Evolutionary conservation across 2,888 invertebrate genomes (phyloP).

Genomic region (Tortricodes alternella): DNA sequence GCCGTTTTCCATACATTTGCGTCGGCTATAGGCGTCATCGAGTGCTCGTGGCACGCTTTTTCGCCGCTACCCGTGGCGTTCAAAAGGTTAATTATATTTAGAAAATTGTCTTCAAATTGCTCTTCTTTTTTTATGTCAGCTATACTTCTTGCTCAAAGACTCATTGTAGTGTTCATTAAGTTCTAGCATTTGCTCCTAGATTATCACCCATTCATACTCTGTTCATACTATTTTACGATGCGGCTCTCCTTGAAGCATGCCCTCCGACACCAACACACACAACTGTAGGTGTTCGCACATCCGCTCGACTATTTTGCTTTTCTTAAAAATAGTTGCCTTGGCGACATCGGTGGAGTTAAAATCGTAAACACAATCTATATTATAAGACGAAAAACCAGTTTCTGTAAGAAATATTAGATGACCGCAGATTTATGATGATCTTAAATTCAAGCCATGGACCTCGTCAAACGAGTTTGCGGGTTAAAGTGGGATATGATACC

Average conservation of each 20-base stretch:
- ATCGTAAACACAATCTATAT: background rate
- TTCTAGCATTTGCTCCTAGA: background rate
- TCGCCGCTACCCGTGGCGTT: no score
- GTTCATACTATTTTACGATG: conserved; percentile 54
- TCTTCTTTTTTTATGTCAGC: no score
- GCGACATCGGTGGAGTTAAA: conserved; percentile 10
- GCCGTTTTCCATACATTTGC: no score
- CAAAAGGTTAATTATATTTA: no score
- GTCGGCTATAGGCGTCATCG: no score
- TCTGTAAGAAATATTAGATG: background rate
- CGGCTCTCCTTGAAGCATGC: conserved; percentile 52
- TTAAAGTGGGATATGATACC: no score
- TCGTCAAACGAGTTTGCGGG: no score
- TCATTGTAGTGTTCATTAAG: background rate
- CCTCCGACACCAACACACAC: conserved; percentile 22
- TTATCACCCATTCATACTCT: conserved; percentile 49
- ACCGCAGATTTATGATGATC: background rate
- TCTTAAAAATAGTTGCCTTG: conserved; percentile 34
- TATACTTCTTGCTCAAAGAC: no score
- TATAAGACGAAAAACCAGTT: background rate
- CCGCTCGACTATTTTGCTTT: conserved; percentile 55
- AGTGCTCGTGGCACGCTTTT: no score
- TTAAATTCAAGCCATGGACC: no score
- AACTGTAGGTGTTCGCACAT: conserved; percentile 42
- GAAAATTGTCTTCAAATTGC: no score